Percentiles rank a stretch among this genome's conserved stretches.
Conservation (phyloP, 2,888 invertebrate species). For the Cephonodes hylas region DNA sequence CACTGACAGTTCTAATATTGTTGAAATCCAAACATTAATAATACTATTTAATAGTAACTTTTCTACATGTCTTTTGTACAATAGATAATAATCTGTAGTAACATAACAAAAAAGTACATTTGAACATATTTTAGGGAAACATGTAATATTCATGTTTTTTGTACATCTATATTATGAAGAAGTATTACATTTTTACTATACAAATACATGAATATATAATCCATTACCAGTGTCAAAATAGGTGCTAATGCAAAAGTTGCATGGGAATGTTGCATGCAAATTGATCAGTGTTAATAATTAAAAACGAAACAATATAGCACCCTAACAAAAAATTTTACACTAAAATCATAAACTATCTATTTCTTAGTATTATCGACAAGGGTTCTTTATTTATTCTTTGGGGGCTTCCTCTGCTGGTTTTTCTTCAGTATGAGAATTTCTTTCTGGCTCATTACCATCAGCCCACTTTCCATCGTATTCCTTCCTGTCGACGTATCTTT, state of each 20-base stretch:
- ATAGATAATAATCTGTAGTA: neutral
- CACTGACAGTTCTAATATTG: neutral
- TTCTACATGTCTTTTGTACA: neutral
- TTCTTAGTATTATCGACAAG: constrained; percentile 19
- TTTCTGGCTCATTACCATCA: constrained; percentile 78
- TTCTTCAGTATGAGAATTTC: constrained; percentile 53
- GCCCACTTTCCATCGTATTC: constrained; percentile 85
- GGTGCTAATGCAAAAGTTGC: neutral
- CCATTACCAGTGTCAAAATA: neutral
- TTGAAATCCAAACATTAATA: neutral
- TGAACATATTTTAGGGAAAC: too few relatives aligned
- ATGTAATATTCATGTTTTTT: too few relatives aligned
- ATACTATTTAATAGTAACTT: neutral
- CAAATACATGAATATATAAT: neutral
- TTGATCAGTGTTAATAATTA: too few relatives aligned
- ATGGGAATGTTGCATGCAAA: neutral
- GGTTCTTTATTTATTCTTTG: constrained; percentile 53
- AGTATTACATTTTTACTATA: too few relatives aligned
- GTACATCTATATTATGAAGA: too few relatives aligned
- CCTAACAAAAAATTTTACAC: constrained; percentile 23
- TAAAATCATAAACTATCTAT: constrained; percentile 26
- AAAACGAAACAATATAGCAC: constrained; percentile 8
- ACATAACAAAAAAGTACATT: too few relatives aligned
- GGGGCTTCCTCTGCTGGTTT: constrained; percentile 62
- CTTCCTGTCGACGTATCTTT: constrained; percentile 82